Conservation (phyloP, 2,113 vertebrate species). For the Cervus canadensis region DNA sequence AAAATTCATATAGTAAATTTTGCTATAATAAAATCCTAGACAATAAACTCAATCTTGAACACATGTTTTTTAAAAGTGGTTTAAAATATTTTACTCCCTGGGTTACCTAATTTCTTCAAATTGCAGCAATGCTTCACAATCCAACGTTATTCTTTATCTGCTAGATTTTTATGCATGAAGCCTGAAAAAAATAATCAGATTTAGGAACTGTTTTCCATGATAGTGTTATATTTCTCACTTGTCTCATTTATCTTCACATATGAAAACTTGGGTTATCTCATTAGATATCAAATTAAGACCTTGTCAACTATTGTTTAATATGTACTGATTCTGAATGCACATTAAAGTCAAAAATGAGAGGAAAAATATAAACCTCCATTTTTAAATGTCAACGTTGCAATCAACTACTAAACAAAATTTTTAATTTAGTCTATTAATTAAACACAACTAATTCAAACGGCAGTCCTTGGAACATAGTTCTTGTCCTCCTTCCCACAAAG, state of each 20-base stretch:
- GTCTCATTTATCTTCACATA: neutral
- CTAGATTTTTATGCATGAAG: conserved; percentile 21
- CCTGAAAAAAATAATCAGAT: conserved; percentile 33
- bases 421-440: neutral
- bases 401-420: neutral
- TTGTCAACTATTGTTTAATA: neutral
- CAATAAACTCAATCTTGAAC: conserved; percentile 22
- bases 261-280: neutral
- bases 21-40: conserved; percentile 13
- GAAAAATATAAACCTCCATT: neutral
- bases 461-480: neutral
- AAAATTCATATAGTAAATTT: conserved; percentile 27
- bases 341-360: neutral
- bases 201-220: conserved; percentile 36
- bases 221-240: neutral
- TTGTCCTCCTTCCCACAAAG: neutral
- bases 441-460: neutral
- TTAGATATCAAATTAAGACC: neutral
- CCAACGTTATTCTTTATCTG: conserved; percentile 25
- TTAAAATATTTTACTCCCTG: conserved; percentile 41
- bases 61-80: neutral
- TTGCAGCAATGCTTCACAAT: conserved; percentile 55
- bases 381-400: conserved; percentile 16
- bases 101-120: conserved; percentile 57
- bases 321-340: neutral